Evolutionary conservation across 30 jellyfish, hydroid and myxozoan genomes (phyloP), one percentile per base, ranked within the genome.

Genomic region (Turritopsis dohrnii): DNA sequence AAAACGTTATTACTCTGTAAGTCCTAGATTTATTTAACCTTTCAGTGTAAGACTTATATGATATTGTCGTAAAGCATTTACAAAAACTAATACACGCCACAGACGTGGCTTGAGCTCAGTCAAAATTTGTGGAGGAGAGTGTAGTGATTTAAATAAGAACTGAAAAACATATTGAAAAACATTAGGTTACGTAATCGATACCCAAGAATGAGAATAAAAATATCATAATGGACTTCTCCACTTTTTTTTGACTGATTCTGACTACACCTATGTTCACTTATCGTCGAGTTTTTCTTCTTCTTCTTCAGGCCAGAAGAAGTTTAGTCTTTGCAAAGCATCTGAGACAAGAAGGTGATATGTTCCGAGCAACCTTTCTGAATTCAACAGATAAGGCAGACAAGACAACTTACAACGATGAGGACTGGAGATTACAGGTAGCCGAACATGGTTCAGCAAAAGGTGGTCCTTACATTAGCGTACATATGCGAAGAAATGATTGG

Each of bases 271-370:
- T 41, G 60, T 41, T 41, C 60, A 41, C 60, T 3, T 41, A 3
- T 41, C 13, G 9, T 41, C 60, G 13, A 5, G 13, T 13, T 41
- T 41, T 41, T 41, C 5, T 41, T 41, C 60, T n/a, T n/a, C n/a
- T n/a, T n/a, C n/a, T n/a, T 41, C 60, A 91, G 97, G 94, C 97
- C 21, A 76, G 97, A 75, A 88, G 97, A 72, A 91, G 97, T 52
- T 85, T 91, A 23, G 97, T 91, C 28, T 91, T 91, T 81, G 97
- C 97, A 16, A 84, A 87, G 79, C 85, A 83, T 1, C 79, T 91
- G 30, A 94, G 97, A 8, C 66, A 81, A 60, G 82, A 66, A 41
- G 97, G 91, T 9, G 94, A 91, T 77, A 26, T 54, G 41, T 91
- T 83, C 76, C 88, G 97, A 25, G 83, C 71, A 25, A 85, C 84